Evolutionary conservation across 2,113 vertebrate species (phyloP).

Genomic region (Urocynchramus pylzowi): DNA sequence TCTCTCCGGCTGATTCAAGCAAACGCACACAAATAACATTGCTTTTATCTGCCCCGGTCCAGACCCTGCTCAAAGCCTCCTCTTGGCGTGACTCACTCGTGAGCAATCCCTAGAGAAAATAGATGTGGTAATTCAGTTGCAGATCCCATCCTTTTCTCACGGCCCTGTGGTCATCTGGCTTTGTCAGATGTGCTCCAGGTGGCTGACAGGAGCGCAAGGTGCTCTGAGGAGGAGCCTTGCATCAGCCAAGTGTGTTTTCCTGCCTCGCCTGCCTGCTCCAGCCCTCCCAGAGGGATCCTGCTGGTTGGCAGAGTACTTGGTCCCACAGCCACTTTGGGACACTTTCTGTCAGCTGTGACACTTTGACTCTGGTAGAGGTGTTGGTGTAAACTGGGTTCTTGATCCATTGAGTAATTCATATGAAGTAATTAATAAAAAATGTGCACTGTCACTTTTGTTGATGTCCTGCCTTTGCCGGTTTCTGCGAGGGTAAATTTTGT

Average conservation of each 20-base stretch:
- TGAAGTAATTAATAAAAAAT: not conserved
- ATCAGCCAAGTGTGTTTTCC: not conserved
- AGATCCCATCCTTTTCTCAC: constrained; percentile 17
- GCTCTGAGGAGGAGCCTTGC: not conserved
- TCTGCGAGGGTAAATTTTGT: not conserved
- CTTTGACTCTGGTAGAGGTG: not conserved
- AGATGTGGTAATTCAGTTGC: not conserved
- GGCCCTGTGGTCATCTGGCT: not conserved
- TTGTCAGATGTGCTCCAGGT: not conserved
- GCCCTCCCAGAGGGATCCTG: not conserved
- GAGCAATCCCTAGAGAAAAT: constrained; percentile 1
- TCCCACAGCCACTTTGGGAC: not conserved
- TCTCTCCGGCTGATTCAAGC: not conserved
- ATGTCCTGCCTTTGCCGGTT: not conserved
- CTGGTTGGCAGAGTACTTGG: not conserved
- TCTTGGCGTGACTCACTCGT: not conserved
- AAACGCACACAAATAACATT: not conserved
- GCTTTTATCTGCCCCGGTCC: constrained; percentile 16
- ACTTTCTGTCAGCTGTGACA: accelerated
- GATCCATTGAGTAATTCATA: not conserved
- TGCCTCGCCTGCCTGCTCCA: not conserved
- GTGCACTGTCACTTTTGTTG: not conserved
- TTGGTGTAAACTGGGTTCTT: not conserved
- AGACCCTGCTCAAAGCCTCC: not conserved
- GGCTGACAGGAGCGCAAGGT: not conserved